Evolutionary conservation across 2,113 vertebrate species (phyloP), one percentile per base, ranked within the genome.

Genomic region (Chascanopsetta lugubris): DNA sequence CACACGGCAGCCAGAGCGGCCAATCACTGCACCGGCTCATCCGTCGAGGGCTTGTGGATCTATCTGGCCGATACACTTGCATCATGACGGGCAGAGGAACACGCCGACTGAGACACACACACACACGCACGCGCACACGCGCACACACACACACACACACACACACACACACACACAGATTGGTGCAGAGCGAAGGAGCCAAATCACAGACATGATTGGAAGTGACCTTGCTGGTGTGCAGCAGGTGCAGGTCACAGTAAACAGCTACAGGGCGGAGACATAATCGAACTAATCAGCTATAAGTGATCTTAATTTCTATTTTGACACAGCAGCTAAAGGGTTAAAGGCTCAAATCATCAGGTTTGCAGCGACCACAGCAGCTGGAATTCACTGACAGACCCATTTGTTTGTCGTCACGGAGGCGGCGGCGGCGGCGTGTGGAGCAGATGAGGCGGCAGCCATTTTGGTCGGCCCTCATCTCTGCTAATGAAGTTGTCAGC

Each of bases 161-260:
- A 57, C 69, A 59, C 79, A 51, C 49, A 72, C 79, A 68, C 59
- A 42, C 58, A 21, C 42, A 72, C 50, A 45, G 22, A 77, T 43
- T 69, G 62, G 51, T 51, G 61, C 54, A 53, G 59, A 69, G 29
- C 72, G 62, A 74, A 71, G 49, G 53, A 61, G 30, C 38, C 22
- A 78, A 74, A 77, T 83, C 46, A 65, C 57, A 29, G 22, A 79
- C 68, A 88, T 24, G 0, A 77, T 83, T 78, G 74, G 53, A 64
- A 45, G 10, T 76, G 80, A 87, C 85, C 79, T 79, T 82, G 62
- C 27, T 13, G 8, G 61, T 40, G 77, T 62, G 73, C 15, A 63
- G 77, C 73, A 89, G 80, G 69, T 86, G 85, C 7, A 36, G 69
- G 72, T 85, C 77, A 72, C 40, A 18, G 61, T 53, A 71, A 79